These are phyloP conservation scores for Thecocarcelia acutangulata DNA, from an alignment of 2,888 invertebrate genomes.

Conservation along the genomic window DNA sequence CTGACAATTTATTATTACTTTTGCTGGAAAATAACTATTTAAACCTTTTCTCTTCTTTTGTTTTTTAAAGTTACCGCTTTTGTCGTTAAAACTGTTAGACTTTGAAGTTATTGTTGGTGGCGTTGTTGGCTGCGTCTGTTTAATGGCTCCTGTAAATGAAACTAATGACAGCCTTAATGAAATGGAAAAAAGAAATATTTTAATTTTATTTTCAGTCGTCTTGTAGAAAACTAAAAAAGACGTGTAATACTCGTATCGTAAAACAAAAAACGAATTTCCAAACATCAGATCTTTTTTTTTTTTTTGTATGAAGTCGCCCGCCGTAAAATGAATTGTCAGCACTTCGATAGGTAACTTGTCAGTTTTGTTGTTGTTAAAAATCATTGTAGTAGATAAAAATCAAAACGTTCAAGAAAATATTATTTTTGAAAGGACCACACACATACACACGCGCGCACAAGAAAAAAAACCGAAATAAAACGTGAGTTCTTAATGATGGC, in stretches of 20 bases:
- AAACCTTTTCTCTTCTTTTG: slow-evolving; percentile 32
- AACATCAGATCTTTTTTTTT: neutral
- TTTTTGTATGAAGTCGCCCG: slow-evolving; percentile 1
- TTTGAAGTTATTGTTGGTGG: neutral
- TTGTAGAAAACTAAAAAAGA: neutral
- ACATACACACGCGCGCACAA: too few species aligned
- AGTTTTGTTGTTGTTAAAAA: neutral
- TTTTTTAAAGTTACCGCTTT: slow-evolving; percentile 16
- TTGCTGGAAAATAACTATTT: slow-evolving; percentile 29
- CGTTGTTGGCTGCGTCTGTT: slow-evolving; percentile 12
- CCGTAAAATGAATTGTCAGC: neutral
- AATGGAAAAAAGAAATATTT: slow-evolving; percentile 48
- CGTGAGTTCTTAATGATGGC: too few species aligned
- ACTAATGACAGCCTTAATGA: slow-evolving; percentile 39
- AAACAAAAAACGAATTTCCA: slow-evolving; percentile 8
- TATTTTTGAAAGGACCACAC: slow-evolving; percentile 6
- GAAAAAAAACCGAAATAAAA: too few species aligned
- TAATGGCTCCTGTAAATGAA: slow-evolving; percentile 54
- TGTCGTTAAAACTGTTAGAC: neutral
- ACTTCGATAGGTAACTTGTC: neutral
- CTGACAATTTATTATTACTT: neutral
- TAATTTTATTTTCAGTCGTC: slow-evolving; percentile 45
- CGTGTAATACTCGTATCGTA: slow-evolving; percentile 62
- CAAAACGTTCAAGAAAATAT: neutral
- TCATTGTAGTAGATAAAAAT: slow-evolving; percentile 2